Conservation (phyloP, 1,140 invertebrate species). For the Rhagoletis zephyria region DNA sequence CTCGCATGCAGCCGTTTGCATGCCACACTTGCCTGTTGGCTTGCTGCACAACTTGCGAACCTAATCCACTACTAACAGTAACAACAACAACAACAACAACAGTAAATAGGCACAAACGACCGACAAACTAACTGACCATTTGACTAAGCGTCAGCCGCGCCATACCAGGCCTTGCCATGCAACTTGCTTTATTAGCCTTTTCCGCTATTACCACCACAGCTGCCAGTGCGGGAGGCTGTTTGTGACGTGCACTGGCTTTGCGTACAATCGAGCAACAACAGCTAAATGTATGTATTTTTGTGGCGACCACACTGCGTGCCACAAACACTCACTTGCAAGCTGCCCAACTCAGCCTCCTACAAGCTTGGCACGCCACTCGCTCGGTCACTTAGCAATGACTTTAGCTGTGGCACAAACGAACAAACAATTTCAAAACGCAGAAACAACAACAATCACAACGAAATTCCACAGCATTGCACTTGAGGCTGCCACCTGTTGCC, state of each 20-base stretch:
- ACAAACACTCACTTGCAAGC: not conserved
- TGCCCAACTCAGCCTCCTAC: not conserved
- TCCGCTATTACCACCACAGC: slow-evolving; percentile 8
- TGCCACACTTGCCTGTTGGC: not conserved
- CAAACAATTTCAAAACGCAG: not conserved
- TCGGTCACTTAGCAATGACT: slow-evolving; percentile 2
- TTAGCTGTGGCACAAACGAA: not conserved
- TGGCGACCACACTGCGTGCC: slow-evolving; percentile 27
- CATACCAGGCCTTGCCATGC: not conserved
- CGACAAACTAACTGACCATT: slow-evolving; percentile 43
- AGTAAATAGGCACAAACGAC: not conserved
- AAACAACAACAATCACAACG: not conserved
- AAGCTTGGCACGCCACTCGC: slow-evolving; percentile 14
- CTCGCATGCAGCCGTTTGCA: not conserved
- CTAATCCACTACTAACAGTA: not conserved
- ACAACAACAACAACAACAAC: not conserved
- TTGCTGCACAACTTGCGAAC: not conserved
- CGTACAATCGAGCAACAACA: not conserved
- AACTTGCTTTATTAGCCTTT: slow-evolving; percentile 45
- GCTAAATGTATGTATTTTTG: not conserved
- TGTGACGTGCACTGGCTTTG: not conserved
- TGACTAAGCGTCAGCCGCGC: not conserved
- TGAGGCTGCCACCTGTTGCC: slow-evolving; percentile 40
- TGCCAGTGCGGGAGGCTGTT: not conserved
- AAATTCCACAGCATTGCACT: not conserved